Conservation (phyloP, 1,140 invertebrate species). For the Listronotus oregonensis region DNA sequence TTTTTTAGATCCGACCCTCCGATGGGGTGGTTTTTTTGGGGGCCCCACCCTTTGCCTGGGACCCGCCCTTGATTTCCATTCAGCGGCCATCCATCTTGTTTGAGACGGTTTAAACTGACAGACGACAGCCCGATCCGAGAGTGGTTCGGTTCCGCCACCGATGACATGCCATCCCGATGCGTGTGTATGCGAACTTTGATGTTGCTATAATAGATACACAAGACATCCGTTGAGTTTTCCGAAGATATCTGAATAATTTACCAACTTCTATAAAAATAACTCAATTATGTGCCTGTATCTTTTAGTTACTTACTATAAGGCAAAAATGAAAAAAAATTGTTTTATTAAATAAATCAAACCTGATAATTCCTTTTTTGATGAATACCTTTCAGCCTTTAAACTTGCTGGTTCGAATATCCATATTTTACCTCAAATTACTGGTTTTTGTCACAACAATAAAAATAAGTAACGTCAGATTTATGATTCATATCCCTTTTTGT, state of each 20-base stretch:
- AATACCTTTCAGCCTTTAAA: too few relatives aligned
- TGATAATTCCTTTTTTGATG: too few relatives aligned
- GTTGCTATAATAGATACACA: constrained; percentile 1
- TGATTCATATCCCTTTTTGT: too few relatives aligned
- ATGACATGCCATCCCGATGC: constrained; percentile 48
- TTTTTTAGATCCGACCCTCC: constrained; percentile 36
- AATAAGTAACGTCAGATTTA: too few relatives aligned
- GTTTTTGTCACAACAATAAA: too few relatives aligned
- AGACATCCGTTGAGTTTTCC: background rate
- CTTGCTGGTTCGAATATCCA: too few relatives aligned
- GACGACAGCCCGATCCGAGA: constrained; percentile 55
- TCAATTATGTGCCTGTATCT: too few relatives aligned
- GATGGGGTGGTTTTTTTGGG: constrained; percentile 36
- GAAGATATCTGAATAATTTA: background rate
- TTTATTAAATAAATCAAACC: too few relatives aligned
- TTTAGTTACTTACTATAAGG: too few relatives aligned
- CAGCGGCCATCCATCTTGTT: constrained; percentile 56
- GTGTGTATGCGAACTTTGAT: constrained; percentile 21
- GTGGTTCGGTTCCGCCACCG: constrained; percentile 49
- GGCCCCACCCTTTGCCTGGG: constrained; percentile 50
- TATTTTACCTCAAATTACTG: too few relatives aligned
- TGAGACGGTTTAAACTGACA: constrained; percentile 57
- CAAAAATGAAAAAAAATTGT: too few relatives aligned
- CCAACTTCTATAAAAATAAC: background rate
- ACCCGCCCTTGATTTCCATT: constrained; percentile 56